Base-by-base conservation (phyloP, 2,797 vertebrate species). In the Thamnophis elegans region DNA sequence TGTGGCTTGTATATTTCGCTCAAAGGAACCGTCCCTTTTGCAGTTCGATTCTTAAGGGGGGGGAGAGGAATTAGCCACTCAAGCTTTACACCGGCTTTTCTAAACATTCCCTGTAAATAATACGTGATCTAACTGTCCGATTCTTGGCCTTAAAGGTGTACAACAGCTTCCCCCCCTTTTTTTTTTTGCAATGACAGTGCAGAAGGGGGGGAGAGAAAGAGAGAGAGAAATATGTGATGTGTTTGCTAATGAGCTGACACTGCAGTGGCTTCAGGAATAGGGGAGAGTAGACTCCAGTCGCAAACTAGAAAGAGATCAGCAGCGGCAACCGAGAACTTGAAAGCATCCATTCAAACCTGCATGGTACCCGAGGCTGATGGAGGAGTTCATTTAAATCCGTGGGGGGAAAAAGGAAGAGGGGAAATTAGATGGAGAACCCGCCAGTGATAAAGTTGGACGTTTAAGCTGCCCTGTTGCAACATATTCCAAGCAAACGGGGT, bases 241-340 rank as follows among this genome's bases (percentile, higher is more conserved):
- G 98, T 98, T 98, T 99, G 98, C 99, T 99, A 99, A 99, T 99
- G 98, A 99, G 98, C 98, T 98, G 98, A 99, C 98, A 98, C 98
- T 99, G 99, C 99, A 99, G 98, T 98, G 98, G 98, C 98, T 98
- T 95, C 96, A 98, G 98, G 97, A 97, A 98, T 97, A 98, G 98
- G 98, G 97, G 97, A 94, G 93, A 98, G 96, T 96, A 96, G 97
- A 98, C 98, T 98, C 97, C 97, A 98, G 98, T 98, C 98, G 96
- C 97, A 97, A 94, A 97, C 97, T 96, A 96, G 95, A 96, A 96
- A 68, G 20, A 96, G 94, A 97, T 96, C 96, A 97, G 95, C 95
- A 91, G 28, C 32, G 87, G 95, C 96, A 93, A 93, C 78, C 94
- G 94, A 93, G 93, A 96, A 89, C 92, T 25, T 90, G 4, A 93